These are phyloP conservation scores for Aulostomus chinensis DNA, from an alignment of 2,797 vertebrate genomes.

Conservation along the genomic window DNA sequence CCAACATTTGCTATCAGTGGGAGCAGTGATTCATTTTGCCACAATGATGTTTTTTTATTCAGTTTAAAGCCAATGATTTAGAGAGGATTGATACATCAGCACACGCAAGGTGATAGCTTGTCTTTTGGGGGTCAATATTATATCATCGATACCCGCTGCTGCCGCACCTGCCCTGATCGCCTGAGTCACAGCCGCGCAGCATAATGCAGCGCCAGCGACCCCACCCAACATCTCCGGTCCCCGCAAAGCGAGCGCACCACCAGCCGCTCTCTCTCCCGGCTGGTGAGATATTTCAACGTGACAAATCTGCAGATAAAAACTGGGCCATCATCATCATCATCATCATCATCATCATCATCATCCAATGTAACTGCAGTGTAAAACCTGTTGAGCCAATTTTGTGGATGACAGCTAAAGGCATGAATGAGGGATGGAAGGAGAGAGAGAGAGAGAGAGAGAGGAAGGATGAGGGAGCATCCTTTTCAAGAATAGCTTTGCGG, in stretches of 20 bases:
- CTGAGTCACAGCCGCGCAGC: slow-evolving; percentile 76
- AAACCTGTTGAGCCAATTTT: slow-evolving; percentile 30
- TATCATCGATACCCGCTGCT: too few relatives aligned
- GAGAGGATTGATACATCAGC: neutral
- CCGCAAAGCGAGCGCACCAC: slow-evolving; percentile 39
- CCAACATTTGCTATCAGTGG: slow-evolving; percentile 1
- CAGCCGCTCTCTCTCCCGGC: slow-evolving; percentile 41
- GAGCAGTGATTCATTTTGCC: slow-evolving; percentile 1
- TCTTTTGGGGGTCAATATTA: too few relatives aligned
- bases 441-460: slow-evolving; percentile 2
- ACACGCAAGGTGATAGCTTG: neutral
- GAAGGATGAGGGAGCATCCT: slow-evolving; percentile 19
- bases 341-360: too few relatives aligned
- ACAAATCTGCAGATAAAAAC: slow-evolving; percentile 47
- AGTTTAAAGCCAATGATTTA: neutral
- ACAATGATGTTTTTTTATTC: neutral
- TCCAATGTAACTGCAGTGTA: slow-evolving; percentile 5
- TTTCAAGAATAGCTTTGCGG: slow-evolving; percentile 41
- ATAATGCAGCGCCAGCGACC: slow-evolving; percentile 85
- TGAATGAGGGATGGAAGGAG: slow-evolving; percentile 22
- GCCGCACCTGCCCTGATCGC: slow-evolving; percentile 32
- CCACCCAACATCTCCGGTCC: slow-evolving; percentile 81
- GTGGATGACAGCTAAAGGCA: slow-evolving; percentile 39
- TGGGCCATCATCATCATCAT: too few relatives aligned
- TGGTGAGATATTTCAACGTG: slow-evolving; percentile 39